phyloP scores from a whole-genome alignment of 2,113 vertebrate genomes.

The Gambusia holbrooki region DNA sequence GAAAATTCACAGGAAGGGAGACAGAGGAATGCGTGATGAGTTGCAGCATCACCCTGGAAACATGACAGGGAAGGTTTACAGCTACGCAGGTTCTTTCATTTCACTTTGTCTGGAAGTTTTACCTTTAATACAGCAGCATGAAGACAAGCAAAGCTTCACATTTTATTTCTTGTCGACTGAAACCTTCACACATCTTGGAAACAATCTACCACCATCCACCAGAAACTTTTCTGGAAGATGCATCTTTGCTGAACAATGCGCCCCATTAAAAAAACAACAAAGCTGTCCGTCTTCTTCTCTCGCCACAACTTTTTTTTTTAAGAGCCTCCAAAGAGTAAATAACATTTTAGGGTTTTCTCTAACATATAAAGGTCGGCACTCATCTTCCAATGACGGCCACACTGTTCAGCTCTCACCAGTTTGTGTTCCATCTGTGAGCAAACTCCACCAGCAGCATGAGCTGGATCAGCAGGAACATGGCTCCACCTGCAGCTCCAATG shows the following conservation, averaged over 20 bases:
- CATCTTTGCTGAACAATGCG: constrained; percentile 37
- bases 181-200: background rate
- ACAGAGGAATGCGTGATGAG: background rate
- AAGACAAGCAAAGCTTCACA: background rate
- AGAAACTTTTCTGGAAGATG: constrained; percentile 25
- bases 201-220: constrained; percentile 7
- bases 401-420: constrained; percentile 85
- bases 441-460: constrained; percentile 94
- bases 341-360: constrained; percentile 2
- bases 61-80: constrained; percentile 14
- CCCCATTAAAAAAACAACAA: constrained; percentile 12
- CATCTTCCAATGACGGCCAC: constrained; percentile 4
- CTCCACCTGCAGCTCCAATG: constrained; percentile 86
- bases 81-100: constrained; percentile 20
- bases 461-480: constrained; percentile 91
- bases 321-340: no score
- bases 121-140: background rate
- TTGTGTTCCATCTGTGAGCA: constrained; percentile 98
- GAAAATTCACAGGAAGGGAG: constrained; percentile 4
- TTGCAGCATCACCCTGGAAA: constrained; percentile 2
- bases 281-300: constrained; percentile 15
- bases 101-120: constrained; percentile 12
- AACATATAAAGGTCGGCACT: constrained; percentile 4
- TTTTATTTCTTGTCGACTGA: background rate
- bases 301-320: no score